Conservation (phyloP, 2,797 vertebrate genomes). For the Benthosema pterotum region DNA sequence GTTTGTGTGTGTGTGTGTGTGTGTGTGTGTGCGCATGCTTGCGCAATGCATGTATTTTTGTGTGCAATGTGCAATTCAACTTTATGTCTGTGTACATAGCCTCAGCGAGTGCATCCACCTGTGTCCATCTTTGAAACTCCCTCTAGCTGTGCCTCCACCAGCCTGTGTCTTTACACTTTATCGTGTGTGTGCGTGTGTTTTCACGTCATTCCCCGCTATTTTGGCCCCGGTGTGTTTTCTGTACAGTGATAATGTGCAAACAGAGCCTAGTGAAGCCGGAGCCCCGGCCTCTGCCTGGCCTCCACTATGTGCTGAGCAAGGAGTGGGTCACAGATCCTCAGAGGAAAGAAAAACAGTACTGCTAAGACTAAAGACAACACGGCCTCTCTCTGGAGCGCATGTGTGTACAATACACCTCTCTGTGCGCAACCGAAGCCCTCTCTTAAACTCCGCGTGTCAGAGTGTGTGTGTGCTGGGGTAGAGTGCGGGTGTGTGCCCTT, state of each 20-base stretch:
- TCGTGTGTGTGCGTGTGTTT: too few species aligned
- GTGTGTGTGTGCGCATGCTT: too few species aligned
- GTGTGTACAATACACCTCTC: conserved; percentile 47
- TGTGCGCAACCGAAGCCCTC: conserved; percentile 32
- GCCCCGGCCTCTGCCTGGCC: conserved; percentile 6
- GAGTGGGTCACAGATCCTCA: conserved; percentile 45
- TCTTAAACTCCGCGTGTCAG: conserved; percentile 25
- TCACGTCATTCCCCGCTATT: too few species aligned
- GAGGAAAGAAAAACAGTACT: conserved; percentile 64
- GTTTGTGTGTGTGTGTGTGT: neutral
- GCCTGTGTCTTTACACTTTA: too few species aligned
- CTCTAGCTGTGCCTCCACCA: too few species aligned
- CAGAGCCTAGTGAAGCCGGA: conserved; percentile 17
- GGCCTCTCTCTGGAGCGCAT: conserved; percentile 46
- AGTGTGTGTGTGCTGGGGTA: neutral
- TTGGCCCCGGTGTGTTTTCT: conserved; percentile 21
- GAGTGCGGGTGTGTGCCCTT: neutral
- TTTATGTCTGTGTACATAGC: too few species aligned
- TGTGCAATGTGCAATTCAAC: too few species aligned
- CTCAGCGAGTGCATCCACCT: too few species aligned
- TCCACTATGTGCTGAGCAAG: conserved; percentile 51
- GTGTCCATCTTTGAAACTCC: too few species aligned
- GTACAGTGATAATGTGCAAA: conserved; percentile 54
- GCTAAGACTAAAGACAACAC: conserved; percentile 67
- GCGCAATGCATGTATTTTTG: too few species aligned